These are phyloP conservation scores for Netelia melanura DNA, from an alignment of 2,888 invertebrate species.

Conservation along the genomic window DNA sequence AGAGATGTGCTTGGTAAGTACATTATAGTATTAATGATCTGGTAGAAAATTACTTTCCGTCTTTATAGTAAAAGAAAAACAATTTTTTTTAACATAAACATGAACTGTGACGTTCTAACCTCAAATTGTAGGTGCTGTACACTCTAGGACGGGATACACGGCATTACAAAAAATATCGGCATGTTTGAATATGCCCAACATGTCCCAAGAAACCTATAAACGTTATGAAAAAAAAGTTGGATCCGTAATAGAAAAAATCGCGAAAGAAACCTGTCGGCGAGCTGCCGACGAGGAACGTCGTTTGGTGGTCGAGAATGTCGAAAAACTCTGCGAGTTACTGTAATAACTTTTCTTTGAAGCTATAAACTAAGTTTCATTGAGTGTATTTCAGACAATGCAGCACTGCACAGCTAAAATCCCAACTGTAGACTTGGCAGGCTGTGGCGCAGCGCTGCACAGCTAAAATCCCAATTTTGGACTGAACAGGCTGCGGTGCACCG, in stretches of 20 bases:
- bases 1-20: slow-evolving; percentile 37
- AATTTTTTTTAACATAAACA: slow-evolving; percentile 20
- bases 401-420: not conserved
- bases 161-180: slow-evolving; percentile 27
- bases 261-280: slow-evolving; percentile 28
- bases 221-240: slow-evolving; percentile 31
- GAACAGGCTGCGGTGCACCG: too few species aligned
- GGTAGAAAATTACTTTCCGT: not conserved
- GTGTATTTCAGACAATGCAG: not conserved
- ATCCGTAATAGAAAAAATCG: slow-evolving; percentile 12
- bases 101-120: slow-evolving; percentile 34
- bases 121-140: slow-evolving; percentile 42
- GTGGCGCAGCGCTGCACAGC: too few species aligned
- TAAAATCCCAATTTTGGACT: too few species aligned
- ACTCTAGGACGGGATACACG: slow-evolving; percentile 26
- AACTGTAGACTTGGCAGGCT: too few species aligned
- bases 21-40: slow-evolving; percentile 19
- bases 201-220: slow-evolving; percentile 31
- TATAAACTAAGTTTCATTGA: not conserved
- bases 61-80: slow-evolving; percentile 18
- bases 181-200: slow-evolving; percentile 29
- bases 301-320: slow-evolving; percentile 28
- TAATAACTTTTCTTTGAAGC: slow-evolving; percentile 8
- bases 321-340: slow-evolving; percentile 28
- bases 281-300: slow-evolving; percentile 35